Conservation (phyloP, 1,140 invertebrate genomes). For the Palaemon carinicauda region DNA sequence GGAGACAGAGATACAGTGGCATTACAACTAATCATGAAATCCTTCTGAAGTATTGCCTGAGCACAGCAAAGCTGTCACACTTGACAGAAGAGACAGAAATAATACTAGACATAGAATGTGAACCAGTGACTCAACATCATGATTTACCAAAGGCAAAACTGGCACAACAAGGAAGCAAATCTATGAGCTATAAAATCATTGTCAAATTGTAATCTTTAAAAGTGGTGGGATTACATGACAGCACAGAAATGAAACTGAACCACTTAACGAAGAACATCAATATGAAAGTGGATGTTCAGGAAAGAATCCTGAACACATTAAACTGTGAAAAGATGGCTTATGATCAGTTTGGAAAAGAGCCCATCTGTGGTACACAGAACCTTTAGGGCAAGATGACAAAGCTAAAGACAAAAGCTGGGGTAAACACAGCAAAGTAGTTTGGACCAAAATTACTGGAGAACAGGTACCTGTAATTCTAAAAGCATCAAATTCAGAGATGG, state of each 20-base stretch:
- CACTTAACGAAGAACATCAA: not conserved
- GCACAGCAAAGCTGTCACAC: not conserved
- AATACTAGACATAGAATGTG: not conserved
- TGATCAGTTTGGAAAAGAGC: not conserved
- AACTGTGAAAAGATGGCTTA: not conserved
- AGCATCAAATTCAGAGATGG: not conserved
- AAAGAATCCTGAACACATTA: not conserved
- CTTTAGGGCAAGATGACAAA: slow-evolving; percentile 6
- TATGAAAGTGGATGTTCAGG: not conserved
- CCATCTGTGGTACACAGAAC: not conserved
- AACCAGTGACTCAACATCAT: not conserved
- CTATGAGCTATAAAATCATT: not conserved
- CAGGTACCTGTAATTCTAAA: not conserved
- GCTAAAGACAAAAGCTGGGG: not conserved
- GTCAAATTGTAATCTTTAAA: not conserved
- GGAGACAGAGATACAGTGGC: not conserved
- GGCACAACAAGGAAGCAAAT: not conserved
- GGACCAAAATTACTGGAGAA: not conserved
- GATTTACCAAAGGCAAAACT: not conserved
- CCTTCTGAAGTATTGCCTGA: not conserved
- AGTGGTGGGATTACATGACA: not conserved
- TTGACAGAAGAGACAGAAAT: not conserved
- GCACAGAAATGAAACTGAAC: not conserved
- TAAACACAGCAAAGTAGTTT: not conserved
- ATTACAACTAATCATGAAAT: not conserved